Evolutionary conservation across 2,113 vertebrate genomes (phyloP).

Genomic region (Onychostruthus taczanowskii): DNA sequence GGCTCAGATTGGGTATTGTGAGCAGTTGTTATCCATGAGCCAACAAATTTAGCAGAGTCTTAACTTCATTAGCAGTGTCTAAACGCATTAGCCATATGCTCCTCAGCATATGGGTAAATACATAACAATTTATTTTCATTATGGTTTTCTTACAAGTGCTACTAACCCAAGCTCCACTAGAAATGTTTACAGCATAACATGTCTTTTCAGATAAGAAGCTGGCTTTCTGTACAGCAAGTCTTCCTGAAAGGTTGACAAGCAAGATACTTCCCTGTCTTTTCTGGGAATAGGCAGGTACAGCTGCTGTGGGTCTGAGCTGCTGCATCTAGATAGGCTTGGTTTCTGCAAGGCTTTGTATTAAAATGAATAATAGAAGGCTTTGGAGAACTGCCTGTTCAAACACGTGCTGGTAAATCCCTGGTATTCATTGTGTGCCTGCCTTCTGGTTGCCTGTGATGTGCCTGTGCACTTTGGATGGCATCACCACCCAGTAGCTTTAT

Average conservation of each 20-base stretch:
- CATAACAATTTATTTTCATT: conserved; percentile 73
- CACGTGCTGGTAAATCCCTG: neutral
- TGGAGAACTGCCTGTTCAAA: neutral
- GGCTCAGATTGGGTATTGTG: conserved; percentile 13
- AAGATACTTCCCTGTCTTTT: neutral
- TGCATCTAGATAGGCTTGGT: neutral
- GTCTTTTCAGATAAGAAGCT: conserved; percentile 20
- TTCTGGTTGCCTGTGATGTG: neutral
- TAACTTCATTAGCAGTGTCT: conserved; percentile 70
- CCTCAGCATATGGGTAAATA: conserved; percentile 69
- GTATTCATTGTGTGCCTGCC: neutral
- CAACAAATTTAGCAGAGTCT: conserved; percentile 62
- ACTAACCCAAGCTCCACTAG: conserved; percentile 16
- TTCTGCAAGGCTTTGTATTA: neutral
- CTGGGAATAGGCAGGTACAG: neutral
- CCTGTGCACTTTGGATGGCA: neutral
- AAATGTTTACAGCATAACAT: conserved; percentile 11
- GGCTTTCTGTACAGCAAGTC: neutral
- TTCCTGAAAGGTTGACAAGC: neutral
- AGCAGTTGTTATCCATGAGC: conserved; percentile 57
- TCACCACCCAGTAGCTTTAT: neutral
- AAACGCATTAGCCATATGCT: conserved; percentile 72
- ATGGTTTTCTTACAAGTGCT: conserved; percentile 49
- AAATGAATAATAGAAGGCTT: neutral
- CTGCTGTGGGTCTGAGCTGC: neutral